Base-by-base conservation (phyloP, 2,113 vertebrate species). In the Glaucidium brasilianum region DNA sequence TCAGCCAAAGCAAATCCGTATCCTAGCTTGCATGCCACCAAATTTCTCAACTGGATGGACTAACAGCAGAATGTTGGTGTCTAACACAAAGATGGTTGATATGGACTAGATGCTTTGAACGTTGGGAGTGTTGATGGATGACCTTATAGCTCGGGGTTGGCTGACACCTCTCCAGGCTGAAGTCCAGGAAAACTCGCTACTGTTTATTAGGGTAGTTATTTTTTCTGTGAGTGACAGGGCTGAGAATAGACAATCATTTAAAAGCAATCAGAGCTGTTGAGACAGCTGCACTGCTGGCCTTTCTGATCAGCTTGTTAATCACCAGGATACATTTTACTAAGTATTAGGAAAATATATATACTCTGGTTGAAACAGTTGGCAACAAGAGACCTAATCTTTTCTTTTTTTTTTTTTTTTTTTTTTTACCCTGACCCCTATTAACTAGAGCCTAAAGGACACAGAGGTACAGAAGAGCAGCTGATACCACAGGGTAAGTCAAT, bases 221-320 rank as follows among this genome's bases (percentile, higher is more conserved):
- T 53, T 85, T 89, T 68, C 29, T 50, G 62, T 93, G 95, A 96
- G 86, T 95, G 96, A 73, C 94, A 91, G 89, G 89, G 66, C 85
- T 84, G 85, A 91, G 91, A 91, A 92, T 1, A 94, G 93, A 69
- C 90, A 81, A 78, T 91, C 73, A 69, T 94, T 94, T 92, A 81
- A 88, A 93, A 94, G 92, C 90, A 78, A 75, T 95, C 90, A 79
- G 88, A 82, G 83, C 80, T 96, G 93, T 94, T 94, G 97, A 97
- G 94, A 93, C 96, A 97, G 96, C 96, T 97, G 95, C 76, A 79
- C 64, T 4, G 2, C 86, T 96, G 96, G 80, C 63, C 93, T 78
- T 84, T 91, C 93, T 92, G 88, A 96, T 89, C 94, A 94, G 90
- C 92, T 94, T 92, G 85, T 93, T 96, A 95, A 96, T 96, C 95